Evolutionary conservation across 2,888 invertebrate genomes (phyloP), one percentile per base, ranked within the genome.

Genomic region (Acholoe squamosa): DNA sequence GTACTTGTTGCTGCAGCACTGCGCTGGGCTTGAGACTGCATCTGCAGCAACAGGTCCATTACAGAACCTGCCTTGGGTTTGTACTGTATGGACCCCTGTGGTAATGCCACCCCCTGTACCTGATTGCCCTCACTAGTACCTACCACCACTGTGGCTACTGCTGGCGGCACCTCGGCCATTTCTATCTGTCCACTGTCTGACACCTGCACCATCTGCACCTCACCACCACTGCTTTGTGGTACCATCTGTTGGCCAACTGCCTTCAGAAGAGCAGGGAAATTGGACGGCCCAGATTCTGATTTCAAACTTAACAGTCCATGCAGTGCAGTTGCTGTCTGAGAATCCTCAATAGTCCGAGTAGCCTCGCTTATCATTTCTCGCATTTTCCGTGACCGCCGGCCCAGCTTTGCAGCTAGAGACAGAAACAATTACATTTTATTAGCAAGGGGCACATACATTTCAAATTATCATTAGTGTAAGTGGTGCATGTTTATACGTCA

Each of bases 261-360:
- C 34, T 90, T 77, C 56, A 92, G 84, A 16, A 92, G 71, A 22
- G 91, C 91, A 19, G 93, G 93, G 71, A 92, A 91, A 76, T 91
- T 91, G 34, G 56, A 89, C 25, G 71, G 77, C 3, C 43, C 88
- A 56, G 91, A 91, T 86, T 94, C 94, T 5, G 95, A 93, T 91
- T 95, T 95, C 34, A 95, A 93, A 93, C 95, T 95, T 31, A 95
- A 93, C n/a, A 96, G 94, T 56, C 95, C 96, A 90, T 95, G 95
- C 56, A 95, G 92, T 7, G 96, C 96, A 92, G 95, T 95, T 67
- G 95, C 95, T 54, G 95, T 96, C 93, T 95, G 95, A 0, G 95
- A 94, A 93, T 95, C 95, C 91, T 95, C 95, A 61, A 96, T 95
- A 89, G 94, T 95, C 31, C 95, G 93, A 25, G 92, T 92, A 12